Base-by-base conservation (phyloP, 2,888 invertebrate species). In the Agrotis clavis region DNA sequence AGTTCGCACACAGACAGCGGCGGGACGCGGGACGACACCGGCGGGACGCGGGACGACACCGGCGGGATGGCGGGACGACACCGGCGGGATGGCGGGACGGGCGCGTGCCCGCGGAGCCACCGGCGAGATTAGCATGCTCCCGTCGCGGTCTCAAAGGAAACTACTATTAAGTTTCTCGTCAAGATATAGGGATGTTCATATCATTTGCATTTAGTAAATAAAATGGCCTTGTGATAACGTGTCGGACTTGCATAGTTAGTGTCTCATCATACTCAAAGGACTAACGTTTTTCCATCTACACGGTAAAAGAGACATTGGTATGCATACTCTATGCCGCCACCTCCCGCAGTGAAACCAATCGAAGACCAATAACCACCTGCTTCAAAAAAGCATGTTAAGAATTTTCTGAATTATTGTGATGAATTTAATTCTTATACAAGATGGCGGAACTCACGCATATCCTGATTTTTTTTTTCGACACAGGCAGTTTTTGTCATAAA, bases 141-240 rank as follows among this genome's bases (percentile, higher is more conserved):
- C 59, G 45, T 61, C 71, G 62, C 62, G 60, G 35, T 45, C 68
- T 69, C 70, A 53, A 71, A 71, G 63, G 67, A 73, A 86, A 75
- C 80, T 81, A 81, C 72, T 72, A 83, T 77, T 73, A 76, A 83
- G 84, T 75, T 78, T 66, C 81, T 61, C 57, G 41, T 67, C 67
- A 57, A 61, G 59, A 78, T 51, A 71, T 25, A 48, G 47, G 56
- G 63, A 61, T 50, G 68, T 19, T 41, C 71, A 67, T 25, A n/a
- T 60, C 56, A 83, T 83, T 74, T 67, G 66, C 80, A 80, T 79
- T 68, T 5, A 47, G 66, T 67, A 64, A 67, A 79, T 80, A 59
- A 66, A 66, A 56, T 35, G 16, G 50, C 54, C 54, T 54, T 1
- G 54, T 18, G 9, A 48, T 41, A 51, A 35, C 59, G 53, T 66